Base-by-base conservation (phyloP, 2,113 vertebrate genomes). In the Rutilus rutilus region DNA sequence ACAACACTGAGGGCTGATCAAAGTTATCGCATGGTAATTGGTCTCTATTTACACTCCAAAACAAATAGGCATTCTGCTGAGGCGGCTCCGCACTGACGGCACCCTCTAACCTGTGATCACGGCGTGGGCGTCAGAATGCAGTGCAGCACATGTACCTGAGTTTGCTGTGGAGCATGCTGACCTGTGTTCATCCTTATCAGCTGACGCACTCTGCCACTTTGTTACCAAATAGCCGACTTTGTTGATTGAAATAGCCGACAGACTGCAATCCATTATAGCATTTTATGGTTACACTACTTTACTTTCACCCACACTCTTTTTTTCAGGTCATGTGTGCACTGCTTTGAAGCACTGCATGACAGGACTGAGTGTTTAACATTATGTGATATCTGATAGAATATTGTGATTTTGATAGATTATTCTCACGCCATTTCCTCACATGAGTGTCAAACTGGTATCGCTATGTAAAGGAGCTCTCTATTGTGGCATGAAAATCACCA, bases 31-130 rank as follows among this genome's bases (percentile, higher is more conserved):
- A 85, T 90, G 87, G 91, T 92, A 88, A 87, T 86, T 87, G 81
- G 84, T 86, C 79, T 85, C 80, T 91, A 85, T 91, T 92, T 92
- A 84, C 88, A 82, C 85, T 87, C 78, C 88, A 85, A 88, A 84
- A 90, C 89, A 93, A 91, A 92, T 86, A 90, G n/a, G 87, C 82
- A 74, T 85, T 89, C 73, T 87, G 85, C 85, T 73, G 88, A 90
- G 89, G 90, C 65, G 74, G 87, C 82, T 86, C 89, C 87, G 23
- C 54, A 30, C 81, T 78, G 89, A 86, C 89, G 84, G 89, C 87
- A 77, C 85, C 80, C 83, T 85, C 87, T 86, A 89, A 88, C 89
- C 86, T 88, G 86, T 79, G 86, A 81, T 83, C 86, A 71, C 74
- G 12, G 83, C 78, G 86, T 89, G 85, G 86, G 86, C 77, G 74